These are phyloP conservation scores for Pontoporia blainvillei DNA, from an alignment of 2,113 vertebrate species.

Conservation along the genomic window DNA sequence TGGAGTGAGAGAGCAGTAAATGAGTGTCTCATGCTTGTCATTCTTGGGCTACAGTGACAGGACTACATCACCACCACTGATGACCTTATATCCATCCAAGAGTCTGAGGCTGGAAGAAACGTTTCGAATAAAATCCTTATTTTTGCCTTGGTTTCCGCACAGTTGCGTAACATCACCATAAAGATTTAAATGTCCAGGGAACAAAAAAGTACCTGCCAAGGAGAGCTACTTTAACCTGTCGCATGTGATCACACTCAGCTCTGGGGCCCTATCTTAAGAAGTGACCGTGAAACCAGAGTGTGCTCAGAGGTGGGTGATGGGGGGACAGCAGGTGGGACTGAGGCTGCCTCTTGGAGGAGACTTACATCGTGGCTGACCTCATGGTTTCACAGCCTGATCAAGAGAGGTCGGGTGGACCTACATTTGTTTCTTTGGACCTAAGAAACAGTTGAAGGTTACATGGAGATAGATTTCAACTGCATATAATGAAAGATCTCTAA, in stretches of 20 bases:
- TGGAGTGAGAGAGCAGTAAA: fast-evolving
- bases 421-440: not conserved
- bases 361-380: not conserved
- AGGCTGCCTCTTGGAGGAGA: not conserved
- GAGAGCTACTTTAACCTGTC: not conserved
- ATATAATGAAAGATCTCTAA: not conserved
- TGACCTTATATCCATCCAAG: not conserved
- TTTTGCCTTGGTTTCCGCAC: not conserved
- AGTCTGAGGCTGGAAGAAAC: not conserved
- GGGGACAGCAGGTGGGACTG: fast-evolving
- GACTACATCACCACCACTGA: not conserved
- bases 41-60: too few relatives aligned
- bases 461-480: not conserved
- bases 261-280: not conserved
- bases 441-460: not conserved
- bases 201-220: not conserved
- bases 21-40: fast-evolving
- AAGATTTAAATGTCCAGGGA: not conserved
- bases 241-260: not conserved
- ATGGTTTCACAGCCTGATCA: not conserved
- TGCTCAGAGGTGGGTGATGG: not conserved
- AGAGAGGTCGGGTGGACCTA: not conserved
- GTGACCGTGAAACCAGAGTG: not conserved
- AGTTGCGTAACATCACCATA: not conserved
- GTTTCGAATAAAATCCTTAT: not conserved